phyloP scores from a whole-genome alignment of 1,140 invertebrate species.

The Trachymyrmex septentrionalis region DNA sequence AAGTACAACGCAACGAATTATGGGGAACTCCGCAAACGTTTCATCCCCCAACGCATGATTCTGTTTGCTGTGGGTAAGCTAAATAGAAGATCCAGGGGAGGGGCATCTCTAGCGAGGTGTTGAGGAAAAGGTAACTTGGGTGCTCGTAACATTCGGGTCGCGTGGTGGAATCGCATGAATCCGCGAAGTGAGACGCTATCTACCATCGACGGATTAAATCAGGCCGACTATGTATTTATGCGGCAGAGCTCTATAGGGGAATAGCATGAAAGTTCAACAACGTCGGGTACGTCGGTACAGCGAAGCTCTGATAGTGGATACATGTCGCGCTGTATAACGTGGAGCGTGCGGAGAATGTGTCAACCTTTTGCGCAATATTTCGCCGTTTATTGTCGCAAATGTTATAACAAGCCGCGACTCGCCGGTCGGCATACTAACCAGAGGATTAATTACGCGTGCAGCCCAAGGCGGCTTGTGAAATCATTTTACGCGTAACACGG shows the following conservation, averaged over 20 bases:
- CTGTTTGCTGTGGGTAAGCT: slow-evolving; percentile 34
- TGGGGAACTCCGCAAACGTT: slow-evolving; percentile 6
- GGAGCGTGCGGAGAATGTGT: slow-evolving; percentile 50
- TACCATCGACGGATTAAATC: slow-evolving; percentile 75
- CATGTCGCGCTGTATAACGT: not conserved
- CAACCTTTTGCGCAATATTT: slow-evolving; percentile 75
- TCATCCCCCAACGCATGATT: slow-evolving; percentile 16
- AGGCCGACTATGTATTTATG: slow-evolving; percentile 66
- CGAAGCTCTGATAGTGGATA: slow-evolving; percentile 46
- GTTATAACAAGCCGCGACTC: slow-evolving; percentile 72
- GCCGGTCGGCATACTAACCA: slow-evolving; percentile 75
- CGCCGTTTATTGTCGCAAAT: slow-evolving; percentile 68
- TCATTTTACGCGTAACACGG: slow-evolving; percentile 42
- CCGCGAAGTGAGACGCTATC: slow-evolving; percentile 64
- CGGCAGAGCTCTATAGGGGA: not conserved
- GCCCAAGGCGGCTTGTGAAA: slow-evolving; percentile 46
- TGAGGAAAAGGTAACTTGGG: slow-evolving; percentile 16
- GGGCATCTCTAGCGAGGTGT: not conserved
- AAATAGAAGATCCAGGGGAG: not conserved
- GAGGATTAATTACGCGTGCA: slow-evolving; percentile 72
- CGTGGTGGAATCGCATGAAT: slow-evolving; percentile 25
- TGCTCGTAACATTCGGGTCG: slow-evolving; percentile 31
- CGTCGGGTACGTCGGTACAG: slow-evolving; percentile 47
- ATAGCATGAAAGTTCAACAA: slow-evolving; percentile 73
- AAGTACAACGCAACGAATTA: slow-evolving; percentile 20